Percentiles rank a stretch among this genome's conserved stretches.
Conservation (phyloP, 2,797 vertebrate species). For the Cetoscarus ocellatus region DNA sequence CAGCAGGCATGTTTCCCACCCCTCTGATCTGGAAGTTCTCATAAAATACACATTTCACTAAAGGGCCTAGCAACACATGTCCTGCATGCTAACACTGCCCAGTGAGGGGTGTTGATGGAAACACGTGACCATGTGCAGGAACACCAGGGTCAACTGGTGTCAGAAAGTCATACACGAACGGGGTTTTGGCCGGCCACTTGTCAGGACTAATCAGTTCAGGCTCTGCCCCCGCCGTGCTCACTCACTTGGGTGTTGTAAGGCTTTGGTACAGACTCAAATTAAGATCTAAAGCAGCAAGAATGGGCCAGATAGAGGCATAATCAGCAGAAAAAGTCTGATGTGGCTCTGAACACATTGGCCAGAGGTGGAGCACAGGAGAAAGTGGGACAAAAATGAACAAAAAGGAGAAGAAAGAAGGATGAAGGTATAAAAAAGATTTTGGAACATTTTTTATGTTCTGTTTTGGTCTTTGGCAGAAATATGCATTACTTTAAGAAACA, state of each 20-base stretch:
- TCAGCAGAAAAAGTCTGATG: conserved; percentile 34
- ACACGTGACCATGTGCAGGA: conserved; percentile 47
- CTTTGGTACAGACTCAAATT: conserved; percentile 66
- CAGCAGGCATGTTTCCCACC: conserved; percentile 36
- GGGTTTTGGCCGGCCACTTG: conserved; percentile 46
- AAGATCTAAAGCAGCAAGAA: conserved; percentile 46
- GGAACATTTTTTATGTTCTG: no score
- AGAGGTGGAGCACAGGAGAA: neutral
- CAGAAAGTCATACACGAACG: conserved; percentile 55
- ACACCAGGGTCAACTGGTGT: conserved; percentile 47
- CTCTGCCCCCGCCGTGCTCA: conserved; percentile 59
- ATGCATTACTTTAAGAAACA: no score
- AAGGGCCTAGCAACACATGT: conserved; percentile 36
- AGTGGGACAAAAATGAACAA: neutral
- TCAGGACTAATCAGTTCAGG: conserved; percentile 51
- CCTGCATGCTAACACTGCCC: conserved; percentile 17
- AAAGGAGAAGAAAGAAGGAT: neutral
- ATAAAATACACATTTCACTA: conserved; percentile 51
- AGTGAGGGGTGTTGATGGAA: conserved; percentile 14
- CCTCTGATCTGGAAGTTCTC: conserved; percentile 18
- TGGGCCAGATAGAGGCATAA: conserved; percentile 56
- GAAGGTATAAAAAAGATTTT: neutral
- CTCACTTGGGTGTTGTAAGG: conserved; percentile 52
- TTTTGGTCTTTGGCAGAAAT: no score
- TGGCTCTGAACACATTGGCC: conserved; percentile 12